These are phyloP conservation scores for Mesopsocus fuscifrons DNA, from an alignment of 2,888 invertebrate genomes.

Conservation along the genomic window DNA sequence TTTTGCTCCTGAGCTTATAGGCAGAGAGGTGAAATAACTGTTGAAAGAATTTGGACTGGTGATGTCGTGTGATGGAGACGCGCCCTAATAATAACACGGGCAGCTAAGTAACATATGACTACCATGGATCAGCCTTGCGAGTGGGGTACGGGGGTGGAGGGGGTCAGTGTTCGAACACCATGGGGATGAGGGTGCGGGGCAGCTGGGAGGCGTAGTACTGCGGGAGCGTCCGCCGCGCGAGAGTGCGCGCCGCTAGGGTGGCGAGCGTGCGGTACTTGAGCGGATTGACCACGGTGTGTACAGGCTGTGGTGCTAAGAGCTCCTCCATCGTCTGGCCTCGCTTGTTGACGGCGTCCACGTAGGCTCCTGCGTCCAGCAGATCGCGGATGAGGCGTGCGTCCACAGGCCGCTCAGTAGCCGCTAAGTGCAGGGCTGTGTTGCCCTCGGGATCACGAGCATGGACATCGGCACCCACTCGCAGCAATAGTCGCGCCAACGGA, in stretches of 20 bases:
- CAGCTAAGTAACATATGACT: no score
- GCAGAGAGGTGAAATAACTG: no score
- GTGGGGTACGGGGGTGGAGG: no score
- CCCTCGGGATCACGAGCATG: slow-evolving; percentile 62
- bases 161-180: slow-evolving; percentile 25
- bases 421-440: slow-evolving; percentile 75
- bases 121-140: background rate
- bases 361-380: slow-evolving; percentile 63
- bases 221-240: slow-evolving; percentile 28
- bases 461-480: slow-evolving; percentile 66
- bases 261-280: slow-evolving; percentile 60
- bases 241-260: slow-evolving; percentile 69
- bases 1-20: no score
- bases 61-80: no score
- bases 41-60: no score
- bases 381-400: slow-evolving; percentile 48
- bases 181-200: slow-evolving; percentile 25
- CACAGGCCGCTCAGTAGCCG: slow-evolving; percentile 52
- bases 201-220: slow-evolving; percentile 23
- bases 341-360: slow-evolving; percentile 63
- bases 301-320: slow-evolving; percentile 29
- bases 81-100: no score
- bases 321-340: slow-evolving; percentile 56
- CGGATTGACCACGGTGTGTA: slow-evolving; percentile 50
- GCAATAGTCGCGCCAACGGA: slow-evolving; percentile 48